Evolutionary conservation across 2,797 vertebrate species (phyloP), one percentile per base, ranked within the genome.

Genomic region (Melanotaenia nigrans): DNA sequence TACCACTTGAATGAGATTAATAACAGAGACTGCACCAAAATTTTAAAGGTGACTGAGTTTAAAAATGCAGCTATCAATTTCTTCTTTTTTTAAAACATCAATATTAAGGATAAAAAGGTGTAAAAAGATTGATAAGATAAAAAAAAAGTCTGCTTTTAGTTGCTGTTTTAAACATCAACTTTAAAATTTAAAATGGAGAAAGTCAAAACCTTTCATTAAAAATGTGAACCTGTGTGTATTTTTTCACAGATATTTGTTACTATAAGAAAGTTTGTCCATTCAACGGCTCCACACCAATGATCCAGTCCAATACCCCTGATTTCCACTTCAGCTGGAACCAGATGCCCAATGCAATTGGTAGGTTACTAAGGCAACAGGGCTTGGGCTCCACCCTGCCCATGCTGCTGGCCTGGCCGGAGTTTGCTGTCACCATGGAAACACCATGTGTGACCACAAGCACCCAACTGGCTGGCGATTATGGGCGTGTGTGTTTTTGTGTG

Each of bases 271-370:
- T 99, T 42, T 95, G 96, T 90, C 96, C 97, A 0, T 99, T 98
- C 84, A 99, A 96, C 20, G 96, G 97, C 78, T 96, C 96, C 79
- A 96, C 97, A 35, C 95, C 96, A 5, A 94, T 98, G 94, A 94
- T 98, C 83, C 98, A 98, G 90, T 95, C 97, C 22, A 97, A 97
- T 68, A 91, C 96, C 5, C 97, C 96, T 0, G 97, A 99, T 87
- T 99, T 99, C 92, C 95, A 97, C 87, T 99, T 99, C 92, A 97
- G 96, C 90, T 99, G 98, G 98, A 99, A 99, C 93, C 98, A 99
- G 93, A 97, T 98, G 94, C 98, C 98, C 53, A 96, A 95, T 9
- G 94, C 96, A 5, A 96, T 98, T 30, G 98, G 98, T 99, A 95
- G 90, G 95, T 90, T 87, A 72, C 74, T 20, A 83, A 8, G 20